Conservation (phyloP, 1,140 invertebrate genomes). For the Drosophila prosaltans region DNA sequence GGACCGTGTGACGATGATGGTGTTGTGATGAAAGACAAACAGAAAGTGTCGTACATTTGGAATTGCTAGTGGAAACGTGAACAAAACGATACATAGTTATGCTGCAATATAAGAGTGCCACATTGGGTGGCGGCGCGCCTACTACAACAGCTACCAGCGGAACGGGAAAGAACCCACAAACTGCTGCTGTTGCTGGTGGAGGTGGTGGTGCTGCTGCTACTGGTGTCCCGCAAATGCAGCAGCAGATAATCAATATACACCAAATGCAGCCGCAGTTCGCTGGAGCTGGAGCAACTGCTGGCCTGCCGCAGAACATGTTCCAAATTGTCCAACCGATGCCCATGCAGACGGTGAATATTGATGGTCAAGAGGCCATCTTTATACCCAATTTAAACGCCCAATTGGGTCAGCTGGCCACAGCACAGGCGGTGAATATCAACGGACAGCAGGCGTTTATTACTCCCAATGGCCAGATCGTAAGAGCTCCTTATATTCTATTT, state of each 20-base stretch:
- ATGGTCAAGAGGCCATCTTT: slow-evolving; percentile 95
- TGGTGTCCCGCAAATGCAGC: slow-evolving; percentile 53
- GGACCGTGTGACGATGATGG: background rate
- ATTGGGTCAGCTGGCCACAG: slow-evolving; percentile 66
- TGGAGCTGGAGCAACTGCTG: slow-evolving; percentile 24
- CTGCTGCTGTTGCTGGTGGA: slow-evolving; percentile 25
- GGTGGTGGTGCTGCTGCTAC: slow-evolving; percentile 20
- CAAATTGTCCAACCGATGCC: slow-evolving; percentile 82
- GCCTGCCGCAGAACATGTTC: slow-evolving; percentile 76
- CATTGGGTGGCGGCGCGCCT: slow-evolving; percentile 34
- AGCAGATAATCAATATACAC: slow-evolving; percentile 81
- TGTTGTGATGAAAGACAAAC: no score
- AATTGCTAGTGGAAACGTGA: background rate
- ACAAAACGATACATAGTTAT: slow-evolving; percentile 21
- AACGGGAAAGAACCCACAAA: slow-evolving; percentile 49
- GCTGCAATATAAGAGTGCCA: slow-evolving; percentile 68
- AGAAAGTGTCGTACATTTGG: background rate
- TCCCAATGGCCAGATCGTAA: slow-evolving; percentile 87
- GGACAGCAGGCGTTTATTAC: slow-evolving; percentile 84
- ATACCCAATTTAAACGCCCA: slow-evolving; percentile 86
- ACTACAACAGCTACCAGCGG: slow-evolving; percentile 32
- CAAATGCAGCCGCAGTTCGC: slow-evolving; percentile 70
- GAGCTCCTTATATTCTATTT: slow-evolving; percentile 83
- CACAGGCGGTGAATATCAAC: slow-evolving; percentile 77
- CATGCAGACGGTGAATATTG: slow-evolving; percentile 95